Percentiles rank a stretch among this genome's conserved stretches.
phyloP scores from a whole-genome alignment of 2,888 invertebrate genomes.

The Agrilus biguttatus region DNA sequence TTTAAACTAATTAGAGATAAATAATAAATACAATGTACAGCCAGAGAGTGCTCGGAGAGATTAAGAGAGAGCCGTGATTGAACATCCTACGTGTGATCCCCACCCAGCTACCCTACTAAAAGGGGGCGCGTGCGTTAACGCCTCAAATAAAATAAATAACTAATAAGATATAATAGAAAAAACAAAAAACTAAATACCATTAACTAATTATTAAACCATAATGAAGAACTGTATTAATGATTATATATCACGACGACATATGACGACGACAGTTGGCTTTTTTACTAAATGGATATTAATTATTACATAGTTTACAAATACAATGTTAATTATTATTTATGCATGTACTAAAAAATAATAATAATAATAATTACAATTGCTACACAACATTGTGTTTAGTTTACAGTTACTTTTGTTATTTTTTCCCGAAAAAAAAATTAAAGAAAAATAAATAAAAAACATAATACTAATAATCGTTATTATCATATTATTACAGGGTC shows the following conservation, averaged over 20 bases:
- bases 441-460: too few species aligned
- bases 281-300: slow-evolving; percentile 7
- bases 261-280: too few species aligned
- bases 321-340: slow-evolving; percentile 11
- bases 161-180: background rate
- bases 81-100: slow-evolving; percentile 31
- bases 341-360: slow-evolving; percentile 5
- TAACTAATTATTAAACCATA: background rate
- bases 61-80: slow-evolving; percentile 24
- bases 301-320: slow-evolving; percentile 17
- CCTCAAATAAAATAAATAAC: too few species aligned
- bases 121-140: slow-evolving; percentile 7
- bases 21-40: slow-evolving; percentile 29
- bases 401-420: too few species aligned
- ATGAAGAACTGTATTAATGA: too few species aligned
- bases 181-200: background rate
- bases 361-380: too few species aligned
- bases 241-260: too few species aligned
- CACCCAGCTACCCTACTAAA: slow-evolving; percentile 34
- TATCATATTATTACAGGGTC: slow-evolving; percentile 23
- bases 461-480: too few species aligned
- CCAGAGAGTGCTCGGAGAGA: slow-evolving; percentile 17
- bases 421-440: too few species aligned
- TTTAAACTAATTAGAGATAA: slow-evolving; percentile 7
- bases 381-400: too few species aligned